Evolutionary conservation across 2,113 vertebrate species (phyloP), one percentile per base, ranked within the genome.

Genomic region (Equus quagga): DNA sequence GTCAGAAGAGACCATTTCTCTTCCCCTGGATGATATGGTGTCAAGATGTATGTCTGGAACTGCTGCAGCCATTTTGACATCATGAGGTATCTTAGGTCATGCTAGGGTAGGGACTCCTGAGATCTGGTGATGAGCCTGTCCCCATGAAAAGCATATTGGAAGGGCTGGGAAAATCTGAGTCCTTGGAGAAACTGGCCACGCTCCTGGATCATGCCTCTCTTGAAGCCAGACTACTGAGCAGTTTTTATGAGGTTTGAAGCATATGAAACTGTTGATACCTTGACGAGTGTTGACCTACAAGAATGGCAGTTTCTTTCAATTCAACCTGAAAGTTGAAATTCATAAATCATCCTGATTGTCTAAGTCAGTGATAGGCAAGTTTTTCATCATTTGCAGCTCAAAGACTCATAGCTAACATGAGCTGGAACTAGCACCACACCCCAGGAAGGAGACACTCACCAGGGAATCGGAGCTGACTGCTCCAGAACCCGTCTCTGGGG

Each of bases 391-490:
- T 80, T 62, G 75, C 19, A 65, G 13, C 72, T 72, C 64, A 56
- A 56, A 79, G 64, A 23, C 87, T 49, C 86, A 24, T 58, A 14
- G 69, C 17, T 24, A 41, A 36, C 51, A 80, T 14, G 31, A 11
- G 14, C 6, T 33, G 49, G 79, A 56, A 15, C 6, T 31, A 62
- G 49, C 85, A 26, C 41, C 26, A 5, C 10, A 14, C 4, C 24
- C 15, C 2, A 6, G 11, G 79, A 92, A 72, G 65, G 64, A 15
- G 56, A 33, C 23, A 5, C 3, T 14, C 6, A 24, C 49, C 17
- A 17, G 23, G 4, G 11, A 15, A 4, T 36, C 0, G 0, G 62
- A 0, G 7, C 75, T 8, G 21, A 9, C n/a, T 10, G 3, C 36
- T 24, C 65, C 23, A 51, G 70, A 23, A 33, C 51, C 51, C 8